phyloP scores from a whole-genome alignment of 2,888 invertebrate genomes.

The Polietes domitor region DNA sequence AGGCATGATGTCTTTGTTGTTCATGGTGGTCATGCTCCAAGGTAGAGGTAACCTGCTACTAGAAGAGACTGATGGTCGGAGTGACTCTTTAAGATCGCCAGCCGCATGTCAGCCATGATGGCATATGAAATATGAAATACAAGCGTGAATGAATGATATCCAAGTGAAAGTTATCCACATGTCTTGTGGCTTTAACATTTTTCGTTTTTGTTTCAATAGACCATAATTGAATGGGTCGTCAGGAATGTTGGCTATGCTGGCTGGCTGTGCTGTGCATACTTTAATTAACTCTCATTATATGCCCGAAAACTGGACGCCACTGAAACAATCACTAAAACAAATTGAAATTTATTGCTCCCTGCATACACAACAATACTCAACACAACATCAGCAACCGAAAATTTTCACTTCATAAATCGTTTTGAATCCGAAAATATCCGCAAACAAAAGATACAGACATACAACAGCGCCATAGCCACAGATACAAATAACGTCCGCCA shows the following conservation, averaged over 20 bases:
- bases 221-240: background rate
- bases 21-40: too few species aligned
- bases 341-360: background rate
- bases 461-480: too few species aligned
- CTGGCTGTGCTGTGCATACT: background rate
- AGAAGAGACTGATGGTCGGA: too few species aligned
- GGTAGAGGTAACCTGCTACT: too few species aligned
- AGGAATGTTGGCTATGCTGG: background rate
- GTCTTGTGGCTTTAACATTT: background rate
- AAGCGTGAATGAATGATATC: background rate
- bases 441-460: too few species aligned
- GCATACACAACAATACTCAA: background rate
- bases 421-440: background rate
- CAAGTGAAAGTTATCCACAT: constrained; percentile 20
- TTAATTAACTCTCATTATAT: constrained; percentile 9
- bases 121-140: background rate
- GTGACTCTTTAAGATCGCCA: background rate
- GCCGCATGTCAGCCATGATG: background rate
- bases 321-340: background rate
- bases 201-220: constrained; percentile 1
- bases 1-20: too few species aligned
- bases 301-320: background rate
- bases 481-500: background rate
- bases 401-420: constrained; percentile 3
- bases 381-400: background rate